Conservation (phyloP, 2,888 invertebrate genomes). For the Platyscelio sp. region DNA sequence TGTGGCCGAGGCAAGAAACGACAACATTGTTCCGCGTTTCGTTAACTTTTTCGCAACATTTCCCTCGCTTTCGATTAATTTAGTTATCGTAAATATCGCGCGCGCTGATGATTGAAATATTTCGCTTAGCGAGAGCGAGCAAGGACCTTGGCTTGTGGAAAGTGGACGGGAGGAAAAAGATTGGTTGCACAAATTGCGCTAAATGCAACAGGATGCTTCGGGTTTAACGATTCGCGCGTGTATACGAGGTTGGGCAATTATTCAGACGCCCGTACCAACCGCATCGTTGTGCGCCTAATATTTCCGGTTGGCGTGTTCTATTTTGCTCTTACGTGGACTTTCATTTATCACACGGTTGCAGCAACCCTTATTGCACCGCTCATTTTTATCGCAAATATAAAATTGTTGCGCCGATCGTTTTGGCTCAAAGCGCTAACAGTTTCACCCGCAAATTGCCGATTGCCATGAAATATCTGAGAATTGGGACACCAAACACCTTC, state of each 20-base stretch:
- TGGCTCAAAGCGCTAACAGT: constrained; percentile 38
- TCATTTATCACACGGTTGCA: constrained; percentile 45
- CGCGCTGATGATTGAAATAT: constrained; percentile 45
- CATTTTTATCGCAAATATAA: constrained; percentile 17
- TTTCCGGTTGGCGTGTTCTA: constrained; percentile 56
- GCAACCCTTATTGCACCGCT: constrained; percentile 56
- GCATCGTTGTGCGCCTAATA: constrained; percentile 48
- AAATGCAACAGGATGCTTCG: constrained; percentile 78
- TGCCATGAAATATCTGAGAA: not conserved
- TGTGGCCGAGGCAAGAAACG: too few relatives aligned
- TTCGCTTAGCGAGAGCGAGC: constrained; percentile 60
- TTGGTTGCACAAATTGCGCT: constrained; percentile 75
- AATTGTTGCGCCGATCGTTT: constrained; percentile 48
- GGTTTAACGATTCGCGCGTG: constrained; percentile 70
- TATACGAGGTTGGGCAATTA: constrained; percentile 73
- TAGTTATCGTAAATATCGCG: constrained; percentile 46
- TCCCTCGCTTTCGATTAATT: constrained; percentile 50
- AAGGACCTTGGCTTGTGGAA: constrained; percentile 78
- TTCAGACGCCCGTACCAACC: constrained; percentile 32
- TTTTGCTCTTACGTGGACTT: constrained; percentile 41
- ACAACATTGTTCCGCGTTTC: not conserved
- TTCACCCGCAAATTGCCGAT: constrained; percentile 42
- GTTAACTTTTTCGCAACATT: constrained; percentile 15
- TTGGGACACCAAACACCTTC: too few relatives aligned
- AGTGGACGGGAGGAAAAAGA: constrained; percentile 75